phyloP scores from a whole-genome alignment of 2,888 invertebrate genomes.

The Peribatodes rhomboidaria region DNA sequence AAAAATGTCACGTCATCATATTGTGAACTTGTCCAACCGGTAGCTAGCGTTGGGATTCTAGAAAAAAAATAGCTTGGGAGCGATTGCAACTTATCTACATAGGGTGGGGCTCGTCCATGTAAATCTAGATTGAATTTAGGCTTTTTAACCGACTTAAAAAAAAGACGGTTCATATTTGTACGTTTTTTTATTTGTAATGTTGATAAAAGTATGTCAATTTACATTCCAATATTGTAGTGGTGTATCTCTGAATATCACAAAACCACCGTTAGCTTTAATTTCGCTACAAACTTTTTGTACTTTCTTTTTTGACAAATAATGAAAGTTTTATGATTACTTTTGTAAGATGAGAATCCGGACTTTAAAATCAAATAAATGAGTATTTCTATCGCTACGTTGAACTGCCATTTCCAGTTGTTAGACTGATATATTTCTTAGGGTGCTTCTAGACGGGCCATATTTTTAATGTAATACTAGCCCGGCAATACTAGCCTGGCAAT shows the following conservation, averaged over 20 bases:
- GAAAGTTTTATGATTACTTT: neutral
- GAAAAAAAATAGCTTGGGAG: too few species aligned
- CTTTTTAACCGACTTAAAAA: too few species aligned
- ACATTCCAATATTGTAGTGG: slow-evolving; percentile 7
- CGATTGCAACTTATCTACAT: too few species aligned
- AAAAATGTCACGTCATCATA: too few species aligned
- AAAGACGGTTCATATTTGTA: too few species aligned
- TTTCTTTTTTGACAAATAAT: neutral
- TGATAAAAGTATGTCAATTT: neutral
- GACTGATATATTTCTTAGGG: slow-evolving; percentile 28
- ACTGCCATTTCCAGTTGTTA: slow-evolving; percentile 43
- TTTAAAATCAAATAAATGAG: neutral
- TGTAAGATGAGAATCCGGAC: neutral
- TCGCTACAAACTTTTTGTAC: neutral
- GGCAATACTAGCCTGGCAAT: too few species aligned
- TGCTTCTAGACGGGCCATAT: too few species aligned
- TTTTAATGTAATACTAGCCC: too few species aligned
- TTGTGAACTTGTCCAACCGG: too few species aligned
- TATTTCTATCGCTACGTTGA: slow-evolving; percentile 25
- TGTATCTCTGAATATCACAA: neutral
- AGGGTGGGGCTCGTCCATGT: too few species aligned
- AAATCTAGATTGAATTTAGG: too few species aligned
- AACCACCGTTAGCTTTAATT: slow-evolving; percentile 15
- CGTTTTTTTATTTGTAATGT: neutral
- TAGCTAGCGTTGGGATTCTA: too few species aligned